phyloP scores from a whole-genome alignment of 2,888 invertebrate genomes.

The Yponomeuta evonymella region DNA sequence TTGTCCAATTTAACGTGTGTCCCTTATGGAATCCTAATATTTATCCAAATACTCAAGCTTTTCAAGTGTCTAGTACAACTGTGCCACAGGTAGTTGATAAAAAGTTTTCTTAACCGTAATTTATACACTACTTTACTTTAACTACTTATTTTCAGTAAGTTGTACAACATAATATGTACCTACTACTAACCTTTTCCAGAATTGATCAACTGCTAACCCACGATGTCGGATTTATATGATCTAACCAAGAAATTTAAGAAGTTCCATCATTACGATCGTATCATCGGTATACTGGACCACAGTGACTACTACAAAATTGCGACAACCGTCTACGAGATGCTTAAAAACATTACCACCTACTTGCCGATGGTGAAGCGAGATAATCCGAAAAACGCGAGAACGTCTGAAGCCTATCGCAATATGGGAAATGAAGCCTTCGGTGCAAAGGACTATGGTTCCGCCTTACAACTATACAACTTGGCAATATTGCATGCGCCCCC shows the following conservation, averaged over 20 bases:
- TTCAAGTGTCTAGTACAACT: no score
- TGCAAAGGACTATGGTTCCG: neutral
- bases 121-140: no score
- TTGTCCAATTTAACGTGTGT: no score
- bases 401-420: neutral
- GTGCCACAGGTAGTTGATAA: no score
- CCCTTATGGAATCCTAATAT: no score
- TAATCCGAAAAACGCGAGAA: neutral
- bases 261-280: neutral
- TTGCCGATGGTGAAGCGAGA: neutral
- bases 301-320: conserved; percentile 5
- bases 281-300: neutral
- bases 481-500: conserved; percentile 24
- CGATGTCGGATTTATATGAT: neutral
- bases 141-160: no score
- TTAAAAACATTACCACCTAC: neutral
- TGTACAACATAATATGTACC: no score
- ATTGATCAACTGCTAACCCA: neutral
- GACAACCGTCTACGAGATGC: neutral
- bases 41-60: no score
- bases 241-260: neutral
- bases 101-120: no score
- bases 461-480: conserved; percentile 3
- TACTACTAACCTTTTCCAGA: no score
- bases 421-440: neutral